Evolutionary conservation across 2,888 invertebrate species (phyloP), one percentile per base, ranked within the genome.

Genomic region (Vesta saturnalis): DNA sequence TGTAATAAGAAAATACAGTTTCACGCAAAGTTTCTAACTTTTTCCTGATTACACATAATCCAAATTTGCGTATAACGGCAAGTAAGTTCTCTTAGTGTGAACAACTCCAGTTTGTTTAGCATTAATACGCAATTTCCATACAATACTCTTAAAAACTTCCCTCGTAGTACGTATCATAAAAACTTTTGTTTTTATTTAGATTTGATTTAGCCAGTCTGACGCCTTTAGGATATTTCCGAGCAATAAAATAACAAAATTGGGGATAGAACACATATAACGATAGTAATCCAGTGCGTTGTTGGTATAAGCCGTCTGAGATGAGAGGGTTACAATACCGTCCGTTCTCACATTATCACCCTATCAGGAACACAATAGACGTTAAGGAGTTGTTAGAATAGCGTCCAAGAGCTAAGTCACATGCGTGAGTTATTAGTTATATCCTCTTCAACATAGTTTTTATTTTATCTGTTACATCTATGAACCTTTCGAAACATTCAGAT

Each of bases 271-370:
- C 68, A 68, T 64, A 68, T 68, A 64, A 65, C 60, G 49, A 49
- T 68, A 59, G 68, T 68, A 68, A 68, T 68, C 68, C 68, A 55
- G 64, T 64, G 64, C 60, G 67, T 67, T 67, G 62, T 58, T 59
- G 59, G 67, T 63, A 56, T 68, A 68, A 68, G 68, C 68, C 68
- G 60, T 52, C 60, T 57, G 60, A 68, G 64, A 68, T 68, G 68
- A 68, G 68, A 60, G 68, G 68, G 68, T 68, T 68, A 68, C 60
- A 68, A 64, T 64, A 64, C 64, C 64, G 68, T 68, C 68, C 68
- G 60, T 68, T 68, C 60, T 68, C 68, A 64, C 68, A 68, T 68
- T 68, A 68, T 68, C 68, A 68, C 68, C 68, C 68, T 63, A 68
- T 68, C 68, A 68, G 60, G 68, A 60, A 49, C 68, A 68, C 68